Base-by-base conservation (phyloP, 2,888 invertebrate genomes). In the Meta bourneti region DNA sequence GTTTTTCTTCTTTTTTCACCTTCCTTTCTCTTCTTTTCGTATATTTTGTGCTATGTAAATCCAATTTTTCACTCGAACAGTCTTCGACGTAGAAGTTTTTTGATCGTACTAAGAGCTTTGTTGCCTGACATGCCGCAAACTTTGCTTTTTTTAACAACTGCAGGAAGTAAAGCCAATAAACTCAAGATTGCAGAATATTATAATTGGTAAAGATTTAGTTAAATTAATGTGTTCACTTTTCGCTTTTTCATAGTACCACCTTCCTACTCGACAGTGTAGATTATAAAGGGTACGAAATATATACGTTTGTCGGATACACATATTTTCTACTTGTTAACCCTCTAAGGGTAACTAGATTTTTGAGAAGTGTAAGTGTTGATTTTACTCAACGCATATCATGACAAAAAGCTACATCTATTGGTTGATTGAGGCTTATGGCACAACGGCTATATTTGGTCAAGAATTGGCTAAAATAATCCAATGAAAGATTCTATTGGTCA, bases 21-120 rank as follows among this genome's bases (percentile, higher is more conserved):
- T 16, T 61, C 61, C 7, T 9, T 61, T 61, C 11, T 9, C 16
- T 61, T 61, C 16, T 61, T 61, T 61, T 16, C 61, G 16, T 61
- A 61, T 16, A 61, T 16, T 16, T 61, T 61, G 13, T 16, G 61
- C 61, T 61, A 61, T 61, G 61, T 61, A 61, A 61, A 61, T 61
- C 61, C 61, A 61, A 61, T 61, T 61, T 61, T 61, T 61, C 61
- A 61, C 61, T 61, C 61, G 61, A 61, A 61, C 61, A 61, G 61
- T 16, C 61, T 61, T 61, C 16, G 61, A 61, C 13, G 6, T 5
- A 6, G 61, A 61, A 61, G 61, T 61, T 61, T 61, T 61, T 61
- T 61, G 61, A 61, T 61, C 61, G 61, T 61, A 16, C 9, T 61
- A 9, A 61, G 61, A 9, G 61, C 61, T 61, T 61, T 61, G 61